Conservation (phyloP, 2,797 vertebrate species). For the Pangasius krempfi region DNA sequence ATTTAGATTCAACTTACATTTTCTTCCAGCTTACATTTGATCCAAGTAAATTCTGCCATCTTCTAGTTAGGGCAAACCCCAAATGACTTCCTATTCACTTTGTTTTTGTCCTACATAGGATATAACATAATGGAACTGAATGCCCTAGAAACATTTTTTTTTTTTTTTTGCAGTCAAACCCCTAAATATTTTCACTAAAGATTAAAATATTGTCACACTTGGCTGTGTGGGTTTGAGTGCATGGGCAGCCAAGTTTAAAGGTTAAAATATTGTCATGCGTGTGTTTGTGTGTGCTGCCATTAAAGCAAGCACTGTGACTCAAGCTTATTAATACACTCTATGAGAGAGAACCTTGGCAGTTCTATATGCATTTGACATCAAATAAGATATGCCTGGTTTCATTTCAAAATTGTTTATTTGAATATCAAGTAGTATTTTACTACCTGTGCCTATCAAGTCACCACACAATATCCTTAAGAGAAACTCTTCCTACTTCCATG, state of each 20-base stretch:
- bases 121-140: not conserved
- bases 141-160: not conserved
- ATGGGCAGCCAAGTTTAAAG: not conserved
- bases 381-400: not conserved
- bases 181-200: not conserved
- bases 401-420: not conserved
- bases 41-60: not conserved
- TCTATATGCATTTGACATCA: not conserved
- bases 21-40: no score
- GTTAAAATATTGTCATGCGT: not conserved
- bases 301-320: not conserved
- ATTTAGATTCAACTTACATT: not conserved
- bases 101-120: not conserved
- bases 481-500: not conserved
- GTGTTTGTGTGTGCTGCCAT: not conserved
- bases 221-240: not conserved
- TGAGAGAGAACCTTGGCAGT: not conserved
- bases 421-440: not conserved
- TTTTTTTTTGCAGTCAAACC: not conserved
- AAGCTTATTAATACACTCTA: not conserved
- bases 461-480: not conserved
- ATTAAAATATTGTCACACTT: not conserved
- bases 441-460: not conserved
- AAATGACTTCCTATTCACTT: not conserved
- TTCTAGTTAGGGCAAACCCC: not conserved